Conservation (phyloP, 2,113 vertebrate genomes). For the Periophthalmus modestus region DNA sequence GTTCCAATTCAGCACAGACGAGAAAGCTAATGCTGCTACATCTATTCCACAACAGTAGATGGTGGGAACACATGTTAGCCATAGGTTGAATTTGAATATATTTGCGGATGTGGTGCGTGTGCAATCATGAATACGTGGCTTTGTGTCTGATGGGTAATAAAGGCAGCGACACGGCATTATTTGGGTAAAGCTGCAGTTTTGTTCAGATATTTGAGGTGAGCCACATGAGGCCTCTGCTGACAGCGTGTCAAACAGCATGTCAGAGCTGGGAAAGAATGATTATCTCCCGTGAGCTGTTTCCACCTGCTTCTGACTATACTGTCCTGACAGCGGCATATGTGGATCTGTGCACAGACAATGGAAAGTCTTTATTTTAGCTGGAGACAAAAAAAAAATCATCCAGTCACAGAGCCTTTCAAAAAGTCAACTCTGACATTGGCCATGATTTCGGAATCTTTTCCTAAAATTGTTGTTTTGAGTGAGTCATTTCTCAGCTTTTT, state of each 20-base stretch:
- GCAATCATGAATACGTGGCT: constrained; percentile 15
- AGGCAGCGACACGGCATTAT: constrained; percentile 36
- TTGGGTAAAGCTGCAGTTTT: constrained; percentile 32
- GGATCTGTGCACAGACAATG: neutral
- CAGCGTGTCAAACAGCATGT: constrained; percentile 78
- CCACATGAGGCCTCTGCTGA: constrained; percentile 52
- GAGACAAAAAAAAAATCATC: neutral
- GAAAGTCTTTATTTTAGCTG: constrained; percentile 4
- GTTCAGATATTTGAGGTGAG: constrained; percentile 63
- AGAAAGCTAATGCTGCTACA: constrained; percentile 36
- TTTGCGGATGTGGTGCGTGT: neutral
- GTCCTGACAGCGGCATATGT: constrained; percentile 51
- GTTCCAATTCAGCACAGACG: constrained; percentile 47
- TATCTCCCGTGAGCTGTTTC: constrained; percentile 68
- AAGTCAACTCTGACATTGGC: neutral
- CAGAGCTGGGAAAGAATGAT: constrained; percentile 80
- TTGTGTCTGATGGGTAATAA: constrained; percentile 27
- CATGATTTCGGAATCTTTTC: neutral
- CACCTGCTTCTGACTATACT: constrained; percentile 62
- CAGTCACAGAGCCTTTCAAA: neutral
- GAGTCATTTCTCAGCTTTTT: neutral
- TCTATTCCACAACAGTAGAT: constrained; percentile 15
- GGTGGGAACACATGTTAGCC: constrained; percentile 12
- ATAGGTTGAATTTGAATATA: neutral
- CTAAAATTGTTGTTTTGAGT: neutral